phyloP scores from a whole-genome alignment of 92 coral and sea anemone genomes.

The Phymanthus crucifer region DNA sequence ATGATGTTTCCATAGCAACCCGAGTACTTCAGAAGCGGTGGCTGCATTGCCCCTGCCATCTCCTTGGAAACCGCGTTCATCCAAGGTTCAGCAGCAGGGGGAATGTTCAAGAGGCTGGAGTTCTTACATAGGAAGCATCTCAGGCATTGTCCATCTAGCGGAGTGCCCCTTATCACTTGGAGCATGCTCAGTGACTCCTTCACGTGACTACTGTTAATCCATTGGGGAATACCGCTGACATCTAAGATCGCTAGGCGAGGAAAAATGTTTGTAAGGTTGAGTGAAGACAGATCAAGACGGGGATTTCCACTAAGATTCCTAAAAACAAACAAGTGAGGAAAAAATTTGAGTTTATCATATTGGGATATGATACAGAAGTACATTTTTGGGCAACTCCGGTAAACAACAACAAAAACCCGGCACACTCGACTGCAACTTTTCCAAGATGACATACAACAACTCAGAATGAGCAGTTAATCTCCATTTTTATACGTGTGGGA shows the following conservation, averaged over 20 bases:
- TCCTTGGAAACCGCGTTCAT: conserved; percentile 4
- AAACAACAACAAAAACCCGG: too few species aligned
- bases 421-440: too few species aligned
- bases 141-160: conserved; percentile 45
- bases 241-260: conserved; percentile 28
- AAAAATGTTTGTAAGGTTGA: conserved; percentile 10
- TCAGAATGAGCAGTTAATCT: too few species aligned
- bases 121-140: conserved; percentile 30
- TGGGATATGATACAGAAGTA: not conserved
- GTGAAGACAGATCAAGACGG: not conserved
- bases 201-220: conserved; percentile 37
- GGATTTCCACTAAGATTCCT: conserved; percentile 32
- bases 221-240: conserved; percentile 20
- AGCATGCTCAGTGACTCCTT: conserved; percentile 19
- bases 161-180: conserved; percentile 40
- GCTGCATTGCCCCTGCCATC: conserved; percentile 8
- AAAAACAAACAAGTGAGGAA: not conserved
- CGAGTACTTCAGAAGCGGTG: conserved; percentile 13
- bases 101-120: not conserved
- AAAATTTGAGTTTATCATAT: not conserved
- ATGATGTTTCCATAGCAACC: conserved; percentile 45
- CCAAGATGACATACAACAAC: too few species aligned
- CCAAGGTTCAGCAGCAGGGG: conserved; percentile 2
- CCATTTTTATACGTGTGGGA: too few species aligned
- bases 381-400: too few species aligned